These are phyloP conservation scores for Boloria euphrosyne DNA, from an alignment of 2,888 invertebrate genomes.

Conservation along the genomic window DNA sequence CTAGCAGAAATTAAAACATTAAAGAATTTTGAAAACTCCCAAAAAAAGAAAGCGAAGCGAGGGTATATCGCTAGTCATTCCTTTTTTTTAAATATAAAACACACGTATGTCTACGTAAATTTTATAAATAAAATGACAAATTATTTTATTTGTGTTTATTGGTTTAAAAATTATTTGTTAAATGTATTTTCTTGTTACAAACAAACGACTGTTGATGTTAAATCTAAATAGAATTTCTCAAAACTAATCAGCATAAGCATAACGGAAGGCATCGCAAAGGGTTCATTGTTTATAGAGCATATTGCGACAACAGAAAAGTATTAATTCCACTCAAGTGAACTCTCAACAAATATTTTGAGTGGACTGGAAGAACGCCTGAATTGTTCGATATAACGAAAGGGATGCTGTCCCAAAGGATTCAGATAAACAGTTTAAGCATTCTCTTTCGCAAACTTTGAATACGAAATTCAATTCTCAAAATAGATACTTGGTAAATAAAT, in stretches of 20 bases:
- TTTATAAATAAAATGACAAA: too few species aligned
- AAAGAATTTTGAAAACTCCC: too few species aligned
- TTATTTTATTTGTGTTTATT: too few species aligned
- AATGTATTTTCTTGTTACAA: too few species aligned
- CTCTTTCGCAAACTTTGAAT: slow-evolving; percentile 50
- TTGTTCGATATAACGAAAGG: slow-evolving; percentile 57
- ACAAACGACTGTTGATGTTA: too few species aligned
- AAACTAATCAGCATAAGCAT: slow-evolving; percentile 5
- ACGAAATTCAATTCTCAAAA: slow-evolving; percentile 49
- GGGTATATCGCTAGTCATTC: too few species aligned
- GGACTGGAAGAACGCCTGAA: slow-evolving; percentile 54
- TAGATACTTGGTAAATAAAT: slow-evolving; percentile 32
- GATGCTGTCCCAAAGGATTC: slow-evolving; percentile 51
- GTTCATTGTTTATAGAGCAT: slow-evolving; percentile 35
- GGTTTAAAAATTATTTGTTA: too few species aligned
- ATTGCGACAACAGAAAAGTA: slow-evolving; percentile 41
- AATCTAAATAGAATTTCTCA: slow-evolving; percentile 4
- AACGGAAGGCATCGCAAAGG: slow-evolving; percentile 1
- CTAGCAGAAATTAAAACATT: too few species aligned
- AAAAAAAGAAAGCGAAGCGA: too few species aligned
- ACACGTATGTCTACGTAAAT: too few species aligned
- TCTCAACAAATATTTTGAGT: slow-evolving; percentile 60
- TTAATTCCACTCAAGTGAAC: slow-evolving; percentile 51
- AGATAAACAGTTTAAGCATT: slow-evolving; percentile 53
- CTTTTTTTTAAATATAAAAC: too few species aligned